Evolutionary conservation across 1,140 invertebrate genomes (phyloP), one percentile per base, ranked within the genome.

Genomic region (Coelopa frigida): DNA sequence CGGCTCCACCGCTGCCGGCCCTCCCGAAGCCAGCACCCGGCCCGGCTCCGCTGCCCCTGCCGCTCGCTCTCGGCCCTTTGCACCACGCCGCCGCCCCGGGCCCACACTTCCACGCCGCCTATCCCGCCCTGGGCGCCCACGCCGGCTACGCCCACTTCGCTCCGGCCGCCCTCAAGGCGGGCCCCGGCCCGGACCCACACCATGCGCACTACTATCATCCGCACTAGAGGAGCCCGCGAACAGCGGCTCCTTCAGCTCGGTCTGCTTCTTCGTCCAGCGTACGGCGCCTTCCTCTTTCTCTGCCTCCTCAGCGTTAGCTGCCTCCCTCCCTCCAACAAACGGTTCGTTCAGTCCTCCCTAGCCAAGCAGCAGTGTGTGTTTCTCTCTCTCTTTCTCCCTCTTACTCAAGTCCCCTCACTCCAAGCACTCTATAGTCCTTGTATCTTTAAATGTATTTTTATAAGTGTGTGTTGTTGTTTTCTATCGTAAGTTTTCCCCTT

Each of bases 51-150:
- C 50, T 54, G 5, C n/a, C 29, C 4, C 17, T 32, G 24, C 43
- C 44, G 5, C 17, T 36, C 12, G 49, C 46, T 20, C 40, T 55
- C 12, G 58, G 60, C n/a, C 61, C 67, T 20, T 60, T 55, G 44
- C 32, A 45, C 10, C 32, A 54, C 29, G 41, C 56, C 20, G 57
- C 59, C 15, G 59, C 58, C 14, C 57, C 59, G 4, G 56, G 49
- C 15, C 51, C 58, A n/a, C 59, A 58, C 32, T 65, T 58, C 48
- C 56, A 59, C 40, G 59, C 62, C n/a, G 58, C 61, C 18, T 58
- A 62, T 32, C 62, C 62, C 1, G 61, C 61, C 12, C 52, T 62
- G n/a, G n/a, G n/a, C n/a, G 53, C 59, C 11, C 62, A 66, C 29
- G 61, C 52, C 3, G 55, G 54, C 32, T 59, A 61, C 35, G 14